A percentile compares a stretch with the other conserved stretches of the same genome.
Evolutionary conservation across 2,113 vertebrate genomes (phyloP).

Genomic region (Sciurus niger): DNA sequence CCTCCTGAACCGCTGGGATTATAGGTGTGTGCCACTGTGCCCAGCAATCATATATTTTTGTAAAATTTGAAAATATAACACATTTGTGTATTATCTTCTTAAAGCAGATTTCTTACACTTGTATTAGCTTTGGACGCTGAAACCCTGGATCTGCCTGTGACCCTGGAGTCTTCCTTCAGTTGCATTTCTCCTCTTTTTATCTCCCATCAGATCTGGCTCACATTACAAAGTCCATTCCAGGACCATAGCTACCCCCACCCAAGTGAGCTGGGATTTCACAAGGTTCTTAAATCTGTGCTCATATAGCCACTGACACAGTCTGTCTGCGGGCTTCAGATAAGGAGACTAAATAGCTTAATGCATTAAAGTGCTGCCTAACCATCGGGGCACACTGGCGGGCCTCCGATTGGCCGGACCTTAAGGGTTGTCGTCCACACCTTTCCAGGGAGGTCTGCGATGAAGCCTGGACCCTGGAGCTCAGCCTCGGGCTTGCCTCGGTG

Average conservation of each 20-base stretch:
- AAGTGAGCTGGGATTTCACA: background rate
- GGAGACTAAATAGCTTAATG: slow-evolving; percentile 80
- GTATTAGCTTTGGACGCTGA: background rate
- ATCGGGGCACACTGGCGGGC: background rate
- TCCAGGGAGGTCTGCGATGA: background rate
- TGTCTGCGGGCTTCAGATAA: slow-evolving; percentile 81
- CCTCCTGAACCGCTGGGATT: too few relatives aligned
- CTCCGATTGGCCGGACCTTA: background rate
- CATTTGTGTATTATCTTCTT: background rate
- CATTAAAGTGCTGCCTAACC: slow-evolving; percentile 62
- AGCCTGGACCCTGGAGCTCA: background rate
- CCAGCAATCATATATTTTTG: background rate
- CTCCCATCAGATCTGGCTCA: background rate
- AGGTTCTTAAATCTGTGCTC: slow-evolving; percentile 64
- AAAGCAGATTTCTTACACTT: background rate
- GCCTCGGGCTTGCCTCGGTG: background rate
- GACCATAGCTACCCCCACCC: background rate
- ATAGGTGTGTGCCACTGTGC: too few relatives aligned
- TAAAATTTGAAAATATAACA: slow-evolving; percentile 18
- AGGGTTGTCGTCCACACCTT: background rate
- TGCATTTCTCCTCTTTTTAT: background rate
- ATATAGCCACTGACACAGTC: slow-evolving; percentile 53
- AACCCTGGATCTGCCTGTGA: background rate
- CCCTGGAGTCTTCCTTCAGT: background rate
- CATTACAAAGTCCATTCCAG: background rate